A percentile compares a stretch with the other conserved stretches of the same genome.
phyloP scores from a whole-genome alignment of 2,113 vertebrate genomes.

The Ageneiosus marmoratus region DNA sequence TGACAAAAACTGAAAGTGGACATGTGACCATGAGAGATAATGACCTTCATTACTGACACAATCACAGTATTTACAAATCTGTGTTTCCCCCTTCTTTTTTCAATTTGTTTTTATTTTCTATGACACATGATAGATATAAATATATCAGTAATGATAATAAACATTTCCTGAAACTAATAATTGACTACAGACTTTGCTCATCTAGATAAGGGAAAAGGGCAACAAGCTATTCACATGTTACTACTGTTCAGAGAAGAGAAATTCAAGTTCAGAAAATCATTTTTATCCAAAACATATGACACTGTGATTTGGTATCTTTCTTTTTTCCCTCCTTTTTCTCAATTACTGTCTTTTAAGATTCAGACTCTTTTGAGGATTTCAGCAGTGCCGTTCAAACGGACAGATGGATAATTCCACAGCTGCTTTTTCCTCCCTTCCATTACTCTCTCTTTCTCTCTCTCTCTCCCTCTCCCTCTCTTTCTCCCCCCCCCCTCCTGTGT shows the following conservation, averaged over 20 bases:
- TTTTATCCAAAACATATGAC: neutral
- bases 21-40: slow-evolving; percentile 1
- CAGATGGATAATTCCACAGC: slow-evolving; percentile 34
- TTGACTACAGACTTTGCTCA: neutral
- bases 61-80: neutral
- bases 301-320: slow-evolving; percentile 6
- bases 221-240: neutral
- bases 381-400: slow-evolving; percentile 29
- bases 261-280: neutral
- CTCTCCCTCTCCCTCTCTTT: neutral
- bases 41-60: slow-evolving; percentile 7
- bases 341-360: slow-evolving; percentile 13
- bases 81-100: neutral
- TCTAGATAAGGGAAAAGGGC: neutral
- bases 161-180: neutral
- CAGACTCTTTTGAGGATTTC: slow-evolving; percentile 18
- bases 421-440: neutral
- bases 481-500: neutral
- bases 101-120: neutral
- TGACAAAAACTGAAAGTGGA: slow-evolving; percentile 8
- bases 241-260: neutral
- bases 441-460: neutral
- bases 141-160: neutral
- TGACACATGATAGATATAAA: neutral
- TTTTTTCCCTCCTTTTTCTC: neutral